These are phyloP conservation scores for Oreochromis mossambicus DNA, from an alignment of 2,797 vertebrate species.

Conservation along the genomic window DNA sequence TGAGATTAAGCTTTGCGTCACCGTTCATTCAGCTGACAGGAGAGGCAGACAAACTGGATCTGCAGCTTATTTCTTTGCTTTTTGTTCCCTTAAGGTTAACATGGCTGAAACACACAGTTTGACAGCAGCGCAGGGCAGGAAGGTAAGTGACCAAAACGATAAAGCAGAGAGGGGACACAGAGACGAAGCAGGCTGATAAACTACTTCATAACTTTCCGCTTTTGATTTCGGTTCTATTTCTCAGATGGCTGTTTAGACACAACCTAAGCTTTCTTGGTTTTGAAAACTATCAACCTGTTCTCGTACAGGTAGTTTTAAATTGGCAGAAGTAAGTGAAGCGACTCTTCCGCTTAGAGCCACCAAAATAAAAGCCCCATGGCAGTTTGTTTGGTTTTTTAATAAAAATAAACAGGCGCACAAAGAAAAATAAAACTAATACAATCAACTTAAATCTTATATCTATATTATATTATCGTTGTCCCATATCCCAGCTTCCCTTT, in stretches of 20 bases:
- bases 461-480: not conserved
- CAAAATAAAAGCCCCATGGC: constrained; percentile 30
- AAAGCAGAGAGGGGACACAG: not conserved
- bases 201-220: fast-evolving
- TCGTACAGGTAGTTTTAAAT: not conserved
- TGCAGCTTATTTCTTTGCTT: constrained; percentile 6
- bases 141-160: constrained; percentile 71
- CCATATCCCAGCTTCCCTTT: not conserved
- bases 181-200: not conserved
- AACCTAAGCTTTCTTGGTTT: not conserved
- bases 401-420: not conserved
- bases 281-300: not conserved
- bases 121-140: constrained; percentile 74
- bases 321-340: not conserved
- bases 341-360: not conserved
- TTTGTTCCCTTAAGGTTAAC: constrained; percentile 56
- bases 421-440: not conserved
- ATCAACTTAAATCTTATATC: not conserved
- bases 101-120: constrained; percentile 81
- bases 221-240: not conserved
- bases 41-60: constrained; percentile 20
- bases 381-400: not conserved
- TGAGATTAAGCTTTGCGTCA: constrained; percentile 19
- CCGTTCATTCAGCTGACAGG: not conserved
- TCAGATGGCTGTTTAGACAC: not conserved